Evolutionary conservation across 2,888 invertebrate species (phyloP).

Genomic region (Microplitis manilae): DNA sequence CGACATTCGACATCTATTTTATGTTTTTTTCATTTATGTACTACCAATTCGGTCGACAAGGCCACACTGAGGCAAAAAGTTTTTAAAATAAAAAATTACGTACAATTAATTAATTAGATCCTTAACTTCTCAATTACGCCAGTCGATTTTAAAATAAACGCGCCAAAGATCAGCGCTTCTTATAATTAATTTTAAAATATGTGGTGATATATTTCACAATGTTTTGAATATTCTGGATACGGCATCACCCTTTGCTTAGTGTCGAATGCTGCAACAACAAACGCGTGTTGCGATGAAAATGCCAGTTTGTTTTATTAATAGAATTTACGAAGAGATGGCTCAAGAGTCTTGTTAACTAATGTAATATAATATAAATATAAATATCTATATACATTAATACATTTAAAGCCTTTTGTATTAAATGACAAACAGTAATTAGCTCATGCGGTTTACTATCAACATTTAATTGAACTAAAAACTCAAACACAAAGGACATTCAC

Average conservation of each 20-base stretch:
- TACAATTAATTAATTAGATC: neutral
- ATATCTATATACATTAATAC: neutral
- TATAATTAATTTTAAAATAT: neutral
- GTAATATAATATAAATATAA: neutral
- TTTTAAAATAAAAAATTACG: neutral
- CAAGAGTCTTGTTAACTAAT: neutral
- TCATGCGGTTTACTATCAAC: neutral
- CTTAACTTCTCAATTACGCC: neutral
- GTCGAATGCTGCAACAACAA: neutral
- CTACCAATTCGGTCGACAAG: slow-evolving; percentile 16
- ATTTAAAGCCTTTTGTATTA: neutral
- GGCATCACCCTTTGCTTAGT: neutral
- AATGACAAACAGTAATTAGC: neutral
- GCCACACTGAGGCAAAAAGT: neutral
- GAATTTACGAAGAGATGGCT: neutral
- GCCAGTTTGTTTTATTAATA: slow-evolving; percentile 1
- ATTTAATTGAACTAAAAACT: neutral
- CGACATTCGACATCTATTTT: slow-evolving; percentile 31
- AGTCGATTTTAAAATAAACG: too few relatives aligned
- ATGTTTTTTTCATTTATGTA: slow-evolving; percentile 14
- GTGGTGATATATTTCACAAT: neutral
- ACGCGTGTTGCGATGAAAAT: neutral
- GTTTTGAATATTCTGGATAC: slow-evolving; percentile 1
- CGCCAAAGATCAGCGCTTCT: neutral
- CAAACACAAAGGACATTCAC: slow-evolving; percentile 29